Evolutionary conservation across 2,888 invertebrate genomes (phyloP), one percentile per base, ranked within the genome.

Genomic region (Oscheius sp.): DNA sequence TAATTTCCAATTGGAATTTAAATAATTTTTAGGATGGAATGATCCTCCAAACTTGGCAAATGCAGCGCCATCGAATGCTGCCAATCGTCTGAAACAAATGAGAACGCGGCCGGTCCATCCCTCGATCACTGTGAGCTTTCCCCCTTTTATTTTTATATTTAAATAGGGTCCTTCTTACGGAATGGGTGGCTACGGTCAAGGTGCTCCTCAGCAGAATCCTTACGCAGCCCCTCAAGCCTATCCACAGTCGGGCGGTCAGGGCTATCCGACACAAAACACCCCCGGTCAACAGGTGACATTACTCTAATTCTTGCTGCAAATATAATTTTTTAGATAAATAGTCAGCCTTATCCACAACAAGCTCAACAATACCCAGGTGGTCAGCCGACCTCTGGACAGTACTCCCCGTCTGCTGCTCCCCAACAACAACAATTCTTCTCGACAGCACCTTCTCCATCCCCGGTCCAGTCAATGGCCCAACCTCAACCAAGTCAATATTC

Each of bases 11-110:
- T 52, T 21, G 55, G 25, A 25, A 13, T 23, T 25, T 7, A 25
- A 7, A n/a, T n/a, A n/a, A 21, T 23, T 55, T 55, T 55, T 43
- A 41, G 61, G 61, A 43, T 61, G 61, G 61, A 61, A 61, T 43
- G 61, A 61, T 21, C 61, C 61, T 43, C 61, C 61, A 45, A 25
- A n/a, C 43, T 41, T 61, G 6, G 21, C 43, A n/a, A 43, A 41
- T 41, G 18, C 61, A 3, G 61, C 61, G 13, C 18, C 61, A 1
- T 18, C 61, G 2, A 45, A n/a, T 1, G 43, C 41, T 6, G 21
- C 61, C 12, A 25, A 18, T 43, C 61, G 23, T 35, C 21, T 61
- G 43, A 61, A 61, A 61, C 61, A 61, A 43, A 61, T 61, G 61
- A 41, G 61, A 18, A 43, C 18, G 21, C 61, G 61, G 43, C 61